A percentile compares a stretch with the other conserved stretches of the same genome.
phyloP scores from a whole-genome alignment of 1,140 invertebrate genomes.

The Artemia franciscana region DNA sequence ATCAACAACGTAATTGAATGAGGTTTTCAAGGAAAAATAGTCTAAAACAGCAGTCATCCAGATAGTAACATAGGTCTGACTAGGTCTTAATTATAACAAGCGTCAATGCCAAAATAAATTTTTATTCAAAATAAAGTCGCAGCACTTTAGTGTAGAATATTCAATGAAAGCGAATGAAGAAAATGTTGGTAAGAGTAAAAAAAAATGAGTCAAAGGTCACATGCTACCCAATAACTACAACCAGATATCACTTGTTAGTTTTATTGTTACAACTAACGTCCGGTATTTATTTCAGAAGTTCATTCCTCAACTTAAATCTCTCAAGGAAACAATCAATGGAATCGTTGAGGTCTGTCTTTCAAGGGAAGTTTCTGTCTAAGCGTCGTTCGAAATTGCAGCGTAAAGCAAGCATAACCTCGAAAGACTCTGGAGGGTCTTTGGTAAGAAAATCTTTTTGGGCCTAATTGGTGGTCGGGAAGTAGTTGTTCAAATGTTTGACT shows the following conservation, averaged over 20 bases:
- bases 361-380: background rate
- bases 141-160: background rate
- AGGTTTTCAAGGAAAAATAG: no score
- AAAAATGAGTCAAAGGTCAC: background rate
- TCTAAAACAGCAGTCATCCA: no score
- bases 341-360: background rate
- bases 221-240: background rate
- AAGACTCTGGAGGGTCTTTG: background rate
- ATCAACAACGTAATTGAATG: no score
- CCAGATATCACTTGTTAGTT: background rate
- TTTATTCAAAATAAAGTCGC: background rate
- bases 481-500: no score
- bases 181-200: background rate
- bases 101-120: background rate
- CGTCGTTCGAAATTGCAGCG: background rate
- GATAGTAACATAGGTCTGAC: no score
- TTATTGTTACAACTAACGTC: background rate
- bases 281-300: background rate
- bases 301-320: background rate
- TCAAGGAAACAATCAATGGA: background rate
- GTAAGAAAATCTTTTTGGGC: background rate
- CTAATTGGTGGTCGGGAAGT: no score
- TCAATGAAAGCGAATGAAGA: background rate
- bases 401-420: background rate
- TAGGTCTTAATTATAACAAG: no score